These are phyloP conservation scores for Peromyscus attwateri DNA, from an alignment of 2,797 vertebrate genomes.

Conservation along the genomic window DNA sequence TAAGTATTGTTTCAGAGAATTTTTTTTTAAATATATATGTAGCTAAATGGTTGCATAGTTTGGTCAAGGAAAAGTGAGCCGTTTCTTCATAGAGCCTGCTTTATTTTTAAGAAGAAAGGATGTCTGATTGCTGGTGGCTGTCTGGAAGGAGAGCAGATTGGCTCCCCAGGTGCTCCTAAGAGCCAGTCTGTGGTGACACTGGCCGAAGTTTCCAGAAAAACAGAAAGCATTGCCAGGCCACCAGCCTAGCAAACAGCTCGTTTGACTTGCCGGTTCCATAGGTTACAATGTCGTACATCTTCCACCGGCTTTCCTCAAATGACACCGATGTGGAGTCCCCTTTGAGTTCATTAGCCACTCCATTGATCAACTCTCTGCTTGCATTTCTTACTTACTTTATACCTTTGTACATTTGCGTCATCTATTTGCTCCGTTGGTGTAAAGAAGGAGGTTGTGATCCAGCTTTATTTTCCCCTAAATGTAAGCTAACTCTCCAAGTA, in stretches of 20 bases:
- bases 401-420: not conserved
- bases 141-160: not conserved
- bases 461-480: not conserved
- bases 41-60: not conserved
- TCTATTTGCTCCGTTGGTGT: not conserved
- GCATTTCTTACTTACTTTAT: constrained; percentile 8
- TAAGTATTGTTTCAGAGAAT: not conserved
- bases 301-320: not conserved
- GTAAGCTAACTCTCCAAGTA: not conserved
- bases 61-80: not conserved
- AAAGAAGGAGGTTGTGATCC: not conserved
- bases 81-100: not conserved
- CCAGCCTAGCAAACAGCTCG: not conserved
- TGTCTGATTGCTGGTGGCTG: not conserved
- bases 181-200: not conserved
- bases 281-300: not conserved
- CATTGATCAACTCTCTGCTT: not conserved
- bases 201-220: not conserved
- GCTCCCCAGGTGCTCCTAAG: not conserved
- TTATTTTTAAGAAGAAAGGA: constrained; percentile 24
- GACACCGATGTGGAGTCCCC: not conserved
- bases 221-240: not conserved
- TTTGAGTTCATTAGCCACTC: not conserved
- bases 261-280: accelerated
- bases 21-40: too few relatives aligned